Percentiles rank a stretch among this genome's conserved stretches.
Evolutionary conservation across 2,888 invertebrate species (phyloP).

Genomic region (Octodonta nipae): DNA sequence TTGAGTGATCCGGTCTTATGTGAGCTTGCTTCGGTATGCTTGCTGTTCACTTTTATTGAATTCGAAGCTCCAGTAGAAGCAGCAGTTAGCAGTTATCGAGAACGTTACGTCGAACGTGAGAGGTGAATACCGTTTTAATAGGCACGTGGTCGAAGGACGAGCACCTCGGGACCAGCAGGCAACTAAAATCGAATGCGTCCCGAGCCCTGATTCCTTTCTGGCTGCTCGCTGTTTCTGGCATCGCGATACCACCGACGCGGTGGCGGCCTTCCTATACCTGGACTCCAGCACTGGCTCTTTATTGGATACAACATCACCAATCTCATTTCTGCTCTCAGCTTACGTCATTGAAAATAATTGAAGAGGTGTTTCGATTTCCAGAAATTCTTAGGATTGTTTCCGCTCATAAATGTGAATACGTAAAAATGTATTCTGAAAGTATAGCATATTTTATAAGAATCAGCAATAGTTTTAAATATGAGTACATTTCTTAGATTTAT

Average conservation of each 20-base stretch:
- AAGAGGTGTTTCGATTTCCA: too few relatives aligned
- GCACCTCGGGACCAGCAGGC: constrained; percentile 27
- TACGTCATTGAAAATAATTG: not conserved
- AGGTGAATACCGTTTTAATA: constrained; percentile 31
- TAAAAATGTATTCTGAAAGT: too few relatives aligned
- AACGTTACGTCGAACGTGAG: constrained; percentile 28
- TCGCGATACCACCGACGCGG: constrained; percentile 10
- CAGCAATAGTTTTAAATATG: too few relatives aligned
- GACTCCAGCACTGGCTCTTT: constrained; percentile 21
- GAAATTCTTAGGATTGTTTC: too few relatives aligned
- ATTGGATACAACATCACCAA: constrained; percentile 19
- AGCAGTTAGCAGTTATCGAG: constrained; percentile 25
- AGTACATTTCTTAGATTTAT: too few relatives aligned
- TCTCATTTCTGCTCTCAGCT: constrained; percentile 25
- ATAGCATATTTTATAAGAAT: too few relatives aligned
- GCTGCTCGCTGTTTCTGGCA: constrained; percentile 4
- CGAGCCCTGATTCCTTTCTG: constrained; percentile 5
- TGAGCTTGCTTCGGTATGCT: too few relatives aligned
- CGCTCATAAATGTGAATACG: too few relatives aligned
- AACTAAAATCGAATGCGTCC: too few relatives aligned
- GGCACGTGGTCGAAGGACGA: constrained; percentile 31
- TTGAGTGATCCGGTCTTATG: too few relatives aligned
- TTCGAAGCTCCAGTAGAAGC: constrained; percentile 4
- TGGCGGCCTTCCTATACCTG: constrained; percentile 20
- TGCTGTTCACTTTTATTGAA: too few relatives aligned